Percentiles rank a stretch among this genome's conserved stretches.
Conservation (phyloP, 1,140 invertebrate genomes). For the Rhopalosiphum padi region DNA sequence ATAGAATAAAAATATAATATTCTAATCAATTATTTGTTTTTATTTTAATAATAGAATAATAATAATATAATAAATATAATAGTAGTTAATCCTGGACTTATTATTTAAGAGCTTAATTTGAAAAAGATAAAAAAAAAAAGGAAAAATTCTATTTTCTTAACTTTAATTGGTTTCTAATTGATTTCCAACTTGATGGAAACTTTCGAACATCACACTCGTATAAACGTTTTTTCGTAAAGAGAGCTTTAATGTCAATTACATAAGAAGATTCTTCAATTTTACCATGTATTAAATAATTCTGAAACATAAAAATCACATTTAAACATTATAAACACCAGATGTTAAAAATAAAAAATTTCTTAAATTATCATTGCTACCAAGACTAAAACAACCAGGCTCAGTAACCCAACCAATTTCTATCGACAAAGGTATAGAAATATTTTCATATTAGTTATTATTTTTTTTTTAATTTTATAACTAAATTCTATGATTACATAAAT, state of each 20-base stretch:
- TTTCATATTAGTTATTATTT: neutral
- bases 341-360: neutral
- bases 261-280: constrained; percentile 9
- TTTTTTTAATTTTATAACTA: neutral
- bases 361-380: neutral
- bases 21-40: too few relatives aligned
- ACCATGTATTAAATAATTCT: constrained; percentile 23
- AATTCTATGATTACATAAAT: neutral
- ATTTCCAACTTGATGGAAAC: constrained; percentile 35
- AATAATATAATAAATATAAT: neutral
- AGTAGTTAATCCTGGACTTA: neutral
- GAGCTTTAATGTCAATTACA: neutral
- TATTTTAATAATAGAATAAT: too few relatives aligned
- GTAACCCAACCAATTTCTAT: neutral
- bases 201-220: neutral
- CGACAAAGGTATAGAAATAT: neutral
- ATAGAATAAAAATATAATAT: too few relatives aligned
- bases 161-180: neutral
- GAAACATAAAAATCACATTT: neutral
- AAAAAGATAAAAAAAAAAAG: neutral
- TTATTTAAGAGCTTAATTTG: neutral
- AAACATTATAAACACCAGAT: neutral
- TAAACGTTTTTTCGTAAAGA: neutral
- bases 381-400: neutral
- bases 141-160: neutral